Percentiles rank a stretch among this genome's conserved stretches.
Evolutionary conservation across 2,113 vertebrate genomes (phyloP).

Genomic region (Microcebus griseorufus): DNA sequence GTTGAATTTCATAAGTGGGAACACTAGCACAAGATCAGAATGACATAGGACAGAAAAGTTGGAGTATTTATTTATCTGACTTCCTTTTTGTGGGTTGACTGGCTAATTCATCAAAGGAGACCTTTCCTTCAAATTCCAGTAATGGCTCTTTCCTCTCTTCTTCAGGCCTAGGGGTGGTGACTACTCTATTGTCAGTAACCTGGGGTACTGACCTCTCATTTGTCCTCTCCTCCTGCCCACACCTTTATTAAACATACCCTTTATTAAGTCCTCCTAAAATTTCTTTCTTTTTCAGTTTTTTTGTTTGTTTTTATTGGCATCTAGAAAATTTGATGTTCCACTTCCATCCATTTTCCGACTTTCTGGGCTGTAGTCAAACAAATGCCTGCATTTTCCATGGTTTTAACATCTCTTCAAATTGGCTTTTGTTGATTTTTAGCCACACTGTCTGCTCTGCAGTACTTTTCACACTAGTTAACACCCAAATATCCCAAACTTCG

Average conservation of each 20-base stretch:
- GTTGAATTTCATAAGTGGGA: neutral
- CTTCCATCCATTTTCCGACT: accelerated
- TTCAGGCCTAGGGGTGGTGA: neutral
- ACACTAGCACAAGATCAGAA: neutral
- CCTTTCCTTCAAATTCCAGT: neutral
- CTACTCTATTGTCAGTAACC: neutral
- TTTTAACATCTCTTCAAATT: neutral
- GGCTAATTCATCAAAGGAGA: neutral
- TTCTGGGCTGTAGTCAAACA: neutral
- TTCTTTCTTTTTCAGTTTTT: neutral
- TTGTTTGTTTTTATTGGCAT: neutral
- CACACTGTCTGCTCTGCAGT: neutral
- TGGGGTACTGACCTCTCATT: neutral
- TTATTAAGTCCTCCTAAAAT: neutral
- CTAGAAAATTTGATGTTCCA: no score
- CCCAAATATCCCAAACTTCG: neutral
- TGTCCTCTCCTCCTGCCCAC: neutral
- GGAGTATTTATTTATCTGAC: neutral
- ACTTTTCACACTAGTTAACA: neutral
- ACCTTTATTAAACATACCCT: neutral
- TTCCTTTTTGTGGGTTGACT: neutral
- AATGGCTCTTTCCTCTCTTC: neutral
- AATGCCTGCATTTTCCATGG: neutral
- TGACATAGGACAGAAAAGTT: neutral
- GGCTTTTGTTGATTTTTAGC: neutral